Evolutionary conservation across 2,888 invertebrate species (phyloP), one percentile per base, ranked within the genome.

Genomic region (Diabrotica balteata): DNA sequence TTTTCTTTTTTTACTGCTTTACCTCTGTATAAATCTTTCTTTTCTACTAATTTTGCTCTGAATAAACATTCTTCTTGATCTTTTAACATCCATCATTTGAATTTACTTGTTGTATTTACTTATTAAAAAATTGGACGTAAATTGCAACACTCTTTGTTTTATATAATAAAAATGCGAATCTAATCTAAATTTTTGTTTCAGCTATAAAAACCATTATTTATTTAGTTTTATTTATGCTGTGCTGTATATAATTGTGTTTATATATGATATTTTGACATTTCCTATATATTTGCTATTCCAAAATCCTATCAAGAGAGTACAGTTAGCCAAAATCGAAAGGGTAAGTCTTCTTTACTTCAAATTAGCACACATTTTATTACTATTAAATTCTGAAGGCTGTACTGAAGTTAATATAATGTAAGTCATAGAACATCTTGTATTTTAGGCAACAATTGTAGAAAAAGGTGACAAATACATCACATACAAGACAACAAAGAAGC

Each of bases 401-500:
- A 7, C n/a, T n/a, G 10, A 8, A 32, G 32, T 32, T 32, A 0
- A 32, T 32, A 42, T 2, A 47, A 51, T 44, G 7, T 8, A 51
- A 9, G 44, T 61, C 42, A 53, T 53, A 32, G 2, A 32, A 32
- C 17, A 44, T 51, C 22, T 7, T 45, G 9, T 54, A 9, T 65
- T 66, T 66, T 45, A 69, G 71, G 64, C 69, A 6, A 47, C 44
- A 10, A 44, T 63, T 11, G 50, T 67, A 42, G 63, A 67, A 49
- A 45, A 50, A 65, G 65, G 61, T 22, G 52, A 57, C 7, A 55
- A 63, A 9, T 71, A 59, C 8, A 83, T 95, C 73, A 92, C 92
- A 43, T 93, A 92, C 79, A 88, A 92, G 66, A 91, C 92, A 51
- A 87, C 91, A 72, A 89, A 90, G 52, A 85, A 89, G 44, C 92